These are phyloP conservation scores for Phytoseiulus persimilis DNA, from an alignment of 2,888 invertebrate species.

Conservation along the genomic window DNA sequence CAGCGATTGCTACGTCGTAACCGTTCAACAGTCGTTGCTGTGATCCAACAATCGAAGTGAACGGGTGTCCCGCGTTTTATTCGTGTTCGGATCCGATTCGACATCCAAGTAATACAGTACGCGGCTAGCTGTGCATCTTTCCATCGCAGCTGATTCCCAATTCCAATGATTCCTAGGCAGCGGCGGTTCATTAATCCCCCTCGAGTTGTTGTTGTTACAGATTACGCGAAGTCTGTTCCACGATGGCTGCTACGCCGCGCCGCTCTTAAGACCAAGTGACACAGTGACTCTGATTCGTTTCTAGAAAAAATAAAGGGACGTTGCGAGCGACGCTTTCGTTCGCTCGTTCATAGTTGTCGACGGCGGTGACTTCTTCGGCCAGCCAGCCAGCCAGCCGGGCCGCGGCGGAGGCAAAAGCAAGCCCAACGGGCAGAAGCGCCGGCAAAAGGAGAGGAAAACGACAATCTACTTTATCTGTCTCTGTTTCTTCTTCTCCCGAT, in stretches of 20 bases:
- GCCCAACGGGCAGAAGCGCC: neutral
- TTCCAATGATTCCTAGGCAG: neutral
- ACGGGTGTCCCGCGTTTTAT: neutral
- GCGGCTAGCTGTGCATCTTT: too few relatives aligned
- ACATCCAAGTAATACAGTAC: neutral
- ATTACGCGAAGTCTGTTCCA: neutral
- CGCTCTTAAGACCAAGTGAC: neutral
- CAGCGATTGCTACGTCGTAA: neutral
- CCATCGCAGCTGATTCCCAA: neutral
- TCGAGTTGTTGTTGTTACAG: neutral
- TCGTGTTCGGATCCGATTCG: neutral
- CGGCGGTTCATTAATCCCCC: neutral
- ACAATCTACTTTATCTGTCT: neutral
- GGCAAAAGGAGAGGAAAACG: neutral
- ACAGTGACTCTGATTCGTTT: slow-evolving; percentile 5
- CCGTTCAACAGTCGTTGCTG: neutral
- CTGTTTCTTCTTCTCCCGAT: neutral
- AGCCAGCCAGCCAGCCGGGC: neutral
- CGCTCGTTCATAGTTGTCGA: neutral
- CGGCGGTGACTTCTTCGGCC: neutral
- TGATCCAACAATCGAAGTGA: neutral
- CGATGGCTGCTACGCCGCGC: neutral
- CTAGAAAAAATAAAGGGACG: neutral
- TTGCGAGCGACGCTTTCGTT: neutral
- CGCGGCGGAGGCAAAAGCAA: neutral